A percentile compares a stretch with the other conserved stretches of the same genome.
Evolutionary conservation across 2,113 vertebrate species (phyloP).

Genomic region (Sturnus vulgaris): DNA sequence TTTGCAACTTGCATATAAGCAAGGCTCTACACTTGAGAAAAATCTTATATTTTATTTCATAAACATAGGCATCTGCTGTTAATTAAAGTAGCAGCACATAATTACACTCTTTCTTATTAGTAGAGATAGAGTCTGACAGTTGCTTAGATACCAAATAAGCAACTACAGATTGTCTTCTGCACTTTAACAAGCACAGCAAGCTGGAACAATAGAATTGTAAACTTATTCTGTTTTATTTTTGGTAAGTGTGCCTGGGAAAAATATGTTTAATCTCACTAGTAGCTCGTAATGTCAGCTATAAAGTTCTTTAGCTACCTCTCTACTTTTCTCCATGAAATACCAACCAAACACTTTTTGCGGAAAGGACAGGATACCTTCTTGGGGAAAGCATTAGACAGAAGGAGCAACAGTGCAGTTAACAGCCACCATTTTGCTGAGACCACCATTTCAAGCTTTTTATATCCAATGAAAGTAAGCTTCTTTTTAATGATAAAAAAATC

Average conservation of each 20-base stretch:
- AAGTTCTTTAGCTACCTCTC: not conserved
- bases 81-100: constrained; percentile 81
- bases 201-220: constrained; percentile 66
- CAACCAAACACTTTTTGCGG: not conserved
- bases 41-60: constrained; percentile 74
- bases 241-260: constrained; percentile 39
- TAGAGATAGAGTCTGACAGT: constrained; percentile 79
- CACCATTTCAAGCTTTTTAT: not conserved
- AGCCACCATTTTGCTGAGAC: not conserved
- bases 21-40: constrained; percentile 49
- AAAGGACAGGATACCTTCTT: not conserved
- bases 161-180: constrained; percentile 71
- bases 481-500: not conserved
- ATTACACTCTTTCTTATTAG: constrained; percentile 82
- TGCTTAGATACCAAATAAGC: constrained; percentile 84
- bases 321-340: not conserved
- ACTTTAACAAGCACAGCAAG: constrained; percentile 57
- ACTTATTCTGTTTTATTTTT: constrained; percentile 42
- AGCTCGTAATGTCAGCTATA: constrained; percentile 31
- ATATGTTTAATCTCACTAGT: constrained; percentile 22
- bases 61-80: constrained; percentile 80
- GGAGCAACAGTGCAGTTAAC: not conserved
- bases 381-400: not conserved
- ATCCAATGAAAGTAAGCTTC: not conserved
- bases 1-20: constrained; percentile 25